phyloP scores from a whole-genome alignment of 2,797 vertebrate species.

The Tiaroga cobitis region DNA sequence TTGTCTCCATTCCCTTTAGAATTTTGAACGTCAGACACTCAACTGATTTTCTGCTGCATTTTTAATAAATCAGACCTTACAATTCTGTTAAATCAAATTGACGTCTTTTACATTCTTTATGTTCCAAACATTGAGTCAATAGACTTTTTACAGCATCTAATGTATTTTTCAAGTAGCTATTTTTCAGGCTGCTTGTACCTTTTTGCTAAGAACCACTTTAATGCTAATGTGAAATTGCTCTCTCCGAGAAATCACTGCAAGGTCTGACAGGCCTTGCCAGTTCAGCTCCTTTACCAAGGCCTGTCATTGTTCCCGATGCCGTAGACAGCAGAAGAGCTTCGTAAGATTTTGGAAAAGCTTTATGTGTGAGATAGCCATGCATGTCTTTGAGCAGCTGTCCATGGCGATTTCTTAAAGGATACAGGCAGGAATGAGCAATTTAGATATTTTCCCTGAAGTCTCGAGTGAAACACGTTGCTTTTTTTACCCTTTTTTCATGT shows the following conservation, averaged over 20 bases:
- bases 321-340: constrained; percentile 51
- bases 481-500: neutral
- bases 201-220: constrained; percentile 60
- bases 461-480: neutral
- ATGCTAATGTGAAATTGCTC: constrained; percentile 72
- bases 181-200: constrained; percentile 32
- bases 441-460: neutral
- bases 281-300: constrained; percentile 73
- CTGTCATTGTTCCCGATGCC: constrained; percentile 73
- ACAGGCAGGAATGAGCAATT: constrained; percentile 5
- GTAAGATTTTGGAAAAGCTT: constrained; percentile 55
- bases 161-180: constrained; percentile 24
- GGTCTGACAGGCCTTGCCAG: constrained; percentile 75
- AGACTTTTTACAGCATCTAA: constrained; percentile 7
- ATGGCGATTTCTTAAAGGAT: neutral
- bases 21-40: neutral
- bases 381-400: constrained; percentile 39
- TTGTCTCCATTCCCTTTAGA: constrained; percentile 10
- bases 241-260: constrained; percentile 70
- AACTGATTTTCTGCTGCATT: neutral
- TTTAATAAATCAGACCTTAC: constrained; percentile 10
- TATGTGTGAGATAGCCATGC: constrained; percentile 52
- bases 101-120: constrained; percentile 8
- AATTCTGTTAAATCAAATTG: constrained; percentile 22
- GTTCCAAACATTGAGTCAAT: constrained; percentile 15